Evolutionary conservation across 2,888 invertebrate genomes (phyloP).

Genomic region (Venusia cambrica): DNA sequence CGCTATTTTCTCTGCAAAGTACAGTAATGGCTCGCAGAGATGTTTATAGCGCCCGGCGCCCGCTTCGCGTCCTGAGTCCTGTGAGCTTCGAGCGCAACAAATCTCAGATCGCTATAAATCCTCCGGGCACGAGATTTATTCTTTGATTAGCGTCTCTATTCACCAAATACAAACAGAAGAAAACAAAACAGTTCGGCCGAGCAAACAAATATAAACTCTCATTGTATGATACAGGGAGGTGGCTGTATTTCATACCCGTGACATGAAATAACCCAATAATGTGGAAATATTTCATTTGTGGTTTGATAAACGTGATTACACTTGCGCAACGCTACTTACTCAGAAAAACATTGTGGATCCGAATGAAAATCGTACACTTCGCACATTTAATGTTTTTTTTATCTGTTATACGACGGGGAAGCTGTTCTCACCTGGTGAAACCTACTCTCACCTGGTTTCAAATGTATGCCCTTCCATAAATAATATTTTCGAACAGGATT

Average conservation of each 20-base stretch:
- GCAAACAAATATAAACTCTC: conserved; percentile 17
- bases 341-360: too few relatives aligned
- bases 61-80: conserved; percentile 45
- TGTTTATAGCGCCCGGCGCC: conserved; percentile 61
- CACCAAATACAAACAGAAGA: conserved; percentile 41
- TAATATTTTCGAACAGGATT: too few relatives aligned
- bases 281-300: conserved; percentile 16
- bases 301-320: conserved; percentile 11
- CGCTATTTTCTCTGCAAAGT: conserved; percentile 53
- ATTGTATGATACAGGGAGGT: conserved; percentile 15
- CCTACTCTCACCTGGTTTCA: too few relatives aligned
- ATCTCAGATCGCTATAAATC: conserved; percentile 66
- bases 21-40: conserved; percentile 65
- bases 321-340: not conserved
- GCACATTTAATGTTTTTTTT: too few relatives aligned
- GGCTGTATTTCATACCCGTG: conserved; percentile 12
- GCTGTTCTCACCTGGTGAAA: too few relatives aligned
- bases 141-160: conserved; percentile 63
- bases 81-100: conserved; percentile 50
- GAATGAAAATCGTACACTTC: too few relatives aligned
- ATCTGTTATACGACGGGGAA: too few relatives aligned
- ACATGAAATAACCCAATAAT: conserved; percentile 17
- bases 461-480: too few relatives aligned
- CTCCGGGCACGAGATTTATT: conserved; percentile 55
- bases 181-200: conserved; percentile 25